A percentile compares a stretch with the other conserved stretches of the same genome.
Evolutionary conservation across 1,140 invertebrate genomes (phyloP).

Genomic region (Diuraphis noxia): DNA sequence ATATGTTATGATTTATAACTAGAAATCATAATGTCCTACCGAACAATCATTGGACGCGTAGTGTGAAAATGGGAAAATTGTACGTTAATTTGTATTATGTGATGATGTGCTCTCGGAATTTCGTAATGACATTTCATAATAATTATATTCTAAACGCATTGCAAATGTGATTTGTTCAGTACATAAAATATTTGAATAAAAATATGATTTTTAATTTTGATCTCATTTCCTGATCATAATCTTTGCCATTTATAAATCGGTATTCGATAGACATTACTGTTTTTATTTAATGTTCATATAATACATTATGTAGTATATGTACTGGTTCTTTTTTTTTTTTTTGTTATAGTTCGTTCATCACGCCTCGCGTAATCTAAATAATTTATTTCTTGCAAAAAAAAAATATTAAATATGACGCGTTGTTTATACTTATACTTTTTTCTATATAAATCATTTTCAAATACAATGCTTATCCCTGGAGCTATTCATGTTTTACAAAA

Average conservation of each 20-base stretch:
- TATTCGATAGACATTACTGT: not conserved
- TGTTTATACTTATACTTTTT: not conserved
- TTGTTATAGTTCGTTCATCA: not conserved
- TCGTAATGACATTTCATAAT: not conserved
- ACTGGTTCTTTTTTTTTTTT: not conserved
- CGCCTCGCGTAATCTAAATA: not conserved
- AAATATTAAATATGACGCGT: not conserved
- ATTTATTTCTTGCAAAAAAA: not conserved
- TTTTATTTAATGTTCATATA: not conserved
- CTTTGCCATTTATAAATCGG: not conserved
- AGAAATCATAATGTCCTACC: not conserved
- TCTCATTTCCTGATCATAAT: too few species aligned
- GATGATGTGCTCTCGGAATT: not conserved
- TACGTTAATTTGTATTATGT: not conserved
- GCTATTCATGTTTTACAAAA: not conserved
- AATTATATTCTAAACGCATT: not conserved
- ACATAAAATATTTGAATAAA: not conserved
- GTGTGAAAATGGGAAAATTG: not conserved
- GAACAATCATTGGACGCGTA: not conserved
- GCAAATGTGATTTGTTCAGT: not conserved
- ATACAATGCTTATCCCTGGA: not conserved
- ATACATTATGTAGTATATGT: too few species aligned
- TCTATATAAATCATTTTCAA: not conserved
- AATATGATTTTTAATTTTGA: not conserved
- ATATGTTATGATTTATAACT: not conserved